Conservation (phyloP, 2,113 vertebrate genomes). For the Poecile atricapillus region DNA sequence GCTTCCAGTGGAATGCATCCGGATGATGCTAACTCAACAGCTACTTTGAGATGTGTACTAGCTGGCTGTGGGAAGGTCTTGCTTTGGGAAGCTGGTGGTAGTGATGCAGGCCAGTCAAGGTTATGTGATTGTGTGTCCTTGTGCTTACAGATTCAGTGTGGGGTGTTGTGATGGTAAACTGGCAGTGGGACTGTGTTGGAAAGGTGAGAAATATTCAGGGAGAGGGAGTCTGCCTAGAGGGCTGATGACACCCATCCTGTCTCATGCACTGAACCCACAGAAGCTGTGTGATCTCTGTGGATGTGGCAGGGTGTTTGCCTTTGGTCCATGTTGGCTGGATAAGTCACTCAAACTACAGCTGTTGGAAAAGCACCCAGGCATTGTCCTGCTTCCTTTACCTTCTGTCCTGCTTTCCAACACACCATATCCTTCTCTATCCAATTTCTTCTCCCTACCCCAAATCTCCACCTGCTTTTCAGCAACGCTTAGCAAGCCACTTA, state of each 20-base stretch:
- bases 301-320: background rate
- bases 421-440: background rate
- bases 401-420: background rate
- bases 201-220: background rate
- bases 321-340: background rate
- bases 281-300: background rate
- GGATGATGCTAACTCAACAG: background rate
- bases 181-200: background rate
- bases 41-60: background rate
- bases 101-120: background rate
- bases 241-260: background rate
- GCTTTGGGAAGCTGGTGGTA: background rate
- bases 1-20: background rate
- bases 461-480: background rate
- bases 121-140: fast-evolving
- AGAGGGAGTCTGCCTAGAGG: background rate
- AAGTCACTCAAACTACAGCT: background rate
- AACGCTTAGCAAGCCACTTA: background rate
- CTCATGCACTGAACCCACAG: background rate
- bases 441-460: background rate
- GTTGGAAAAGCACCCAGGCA: background rate
- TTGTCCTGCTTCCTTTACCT: background rate
- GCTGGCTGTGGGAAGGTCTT: background rate
- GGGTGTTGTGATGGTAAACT: background rate
- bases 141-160: background rate